A percentile compares a stretch with the other conserved stretches of the same genome.
Conservation (phyloP, 2,888 invertebrate species). For the Antheraea yamamai region DNA sequence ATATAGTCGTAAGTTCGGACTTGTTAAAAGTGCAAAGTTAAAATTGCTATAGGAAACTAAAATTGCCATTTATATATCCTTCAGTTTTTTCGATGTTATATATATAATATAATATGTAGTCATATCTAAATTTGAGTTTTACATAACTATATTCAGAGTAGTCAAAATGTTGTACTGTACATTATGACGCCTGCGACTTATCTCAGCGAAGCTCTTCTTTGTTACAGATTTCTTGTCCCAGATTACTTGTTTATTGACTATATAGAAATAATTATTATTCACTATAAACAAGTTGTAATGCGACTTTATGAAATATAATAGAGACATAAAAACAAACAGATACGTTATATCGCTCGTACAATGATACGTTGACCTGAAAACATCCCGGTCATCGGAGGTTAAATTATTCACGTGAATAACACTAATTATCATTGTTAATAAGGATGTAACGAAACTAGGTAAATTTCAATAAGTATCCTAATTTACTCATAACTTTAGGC, state of each 20-base stretch:
- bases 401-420: constrained; percentile 53
- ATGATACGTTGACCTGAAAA: constrained; percentile 7
- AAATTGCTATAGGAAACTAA: no score
- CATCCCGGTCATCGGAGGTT: constrained; percentile 44
- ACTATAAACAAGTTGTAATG: not conserved
- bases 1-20: no score
- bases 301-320: not conserved
- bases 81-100: no score
- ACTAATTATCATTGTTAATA: constrained; percentile 68
- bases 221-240: not conserved
- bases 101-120: no score
- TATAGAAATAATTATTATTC: not conserved
- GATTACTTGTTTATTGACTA: not conserved
- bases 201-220: not conserved
- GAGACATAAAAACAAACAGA: not conserved
- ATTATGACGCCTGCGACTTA: not conserved
- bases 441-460: constrained; percentile 62
- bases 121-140: no score
- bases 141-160: no score
- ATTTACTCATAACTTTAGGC: constrained; percentile 25
- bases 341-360: not conserved
- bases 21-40: no score
- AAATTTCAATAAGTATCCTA: constrained; percentile 42
- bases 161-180: no score
- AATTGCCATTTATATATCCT: no score